phyloP scores from a whole-genome alignment of 2,113 vertebrate species.

The Muntiacus muntjak region DNA sequence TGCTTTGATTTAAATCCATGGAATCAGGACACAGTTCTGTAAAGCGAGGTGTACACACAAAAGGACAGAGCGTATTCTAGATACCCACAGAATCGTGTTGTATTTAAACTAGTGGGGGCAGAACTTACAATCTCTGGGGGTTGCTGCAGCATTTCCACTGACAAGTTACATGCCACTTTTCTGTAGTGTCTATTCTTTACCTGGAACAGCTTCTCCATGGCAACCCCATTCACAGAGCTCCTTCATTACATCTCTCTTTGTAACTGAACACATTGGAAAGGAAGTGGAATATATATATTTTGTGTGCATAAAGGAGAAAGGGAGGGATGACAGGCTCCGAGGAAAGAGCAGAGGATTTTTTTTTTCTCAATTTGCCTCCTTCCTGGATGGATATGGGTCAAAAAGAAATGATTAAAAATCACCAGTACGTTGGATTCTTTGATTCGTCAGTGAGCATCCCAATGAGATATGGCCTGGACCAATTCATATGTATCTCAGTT shows the following conservation, averaged over 20 bases:
- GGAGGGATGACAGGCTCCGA: background rate
- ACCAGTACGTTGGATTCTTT: background rate
- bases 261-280: constrained; percentile 46
- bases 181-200: constrained; percentile 75
- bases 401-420: constrained; percentile 35
- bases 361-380: background rate
- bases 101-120: background rate
- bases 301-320: background rate
- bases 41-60: background rate
- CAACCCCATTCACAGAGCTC: constrained; percentile 73
- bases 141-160: background rate
- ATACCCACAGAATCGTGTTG: background rate
- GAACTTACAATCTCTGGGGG: background rate
- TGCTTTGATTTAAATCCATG: background rate
- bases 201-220: constrained; percentile 77
- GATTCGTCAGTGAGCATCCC: background rate
- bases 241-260: constrained; percentile 69
- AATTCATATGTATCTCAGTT: background rate
- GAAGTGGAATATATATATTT: constrained; percentile 38
- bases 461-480: background rate
- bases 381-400: background rate
- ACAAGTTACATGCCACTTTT: constrained; percentile 61
- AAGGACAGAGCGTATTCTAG: background rate
- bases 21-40: background rate
- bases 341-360: background rate